Base-by-base conservation (phyloP, 2,797 vertebrate genomes). In the Salmo trutta region DNA sequence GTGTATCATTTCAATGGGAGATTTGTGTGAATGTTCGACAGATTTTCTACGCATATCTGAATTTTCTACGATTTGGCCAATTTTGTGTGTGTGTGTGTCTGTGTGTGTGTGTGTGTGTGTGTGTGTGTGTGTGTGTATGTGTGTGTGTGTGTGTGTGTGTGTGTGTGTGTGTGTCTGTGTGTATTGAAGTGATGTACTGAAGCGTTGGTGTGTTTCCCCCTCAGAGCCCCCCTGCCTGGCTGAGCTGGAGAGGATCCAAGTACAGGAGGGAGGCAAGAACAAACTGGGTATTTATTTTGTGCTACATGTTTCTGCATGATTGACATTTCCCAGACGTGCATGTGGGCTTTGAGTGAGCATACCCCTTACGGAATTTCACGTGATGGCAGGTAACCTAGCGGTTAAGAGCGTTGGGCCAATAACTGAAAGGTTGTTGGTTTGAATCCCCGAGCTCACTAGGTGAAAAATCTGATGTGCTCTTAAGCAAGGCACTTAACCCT, bases 191-290 rank as follows among this genome's bases (percentile, higher is more conserved):
- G 10, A 47, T 31, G n/a, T 66, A 14, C 33, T 70, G 17, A 51
- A 47, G 17, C 10, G 2, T 12, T 47, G 15, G 8, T 62, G 72
- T 87, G n/a, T 75, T 65, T 78, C 75, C 47, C 73, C 79, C 85
- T 70, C 88, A 98, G 97, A 99, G 88, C 97, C 98, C 3, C 95
- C 96, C 71, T 99, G 98, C 81, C 94, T 99, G 84, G 91, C 91
- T 1, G 98, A 98, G 88, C 93, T 99, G 14, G 97, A 98, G 90
- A 95, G 94, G 84, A 96, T 97, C 85, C 98, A 99, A 93, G 96
- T 98, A 79, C 94, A 98, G 80, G 97, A 98, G 71, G 97, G 96
- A 16, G 95, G 95, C 83, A 96, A 97, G 89, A 96, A 95, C 89
- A 97, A 94, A 88, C 95, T 94, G 53, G 98, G 98, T 98, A 93